phyloP scores from a whole-genome alignment of 1,140 invertebrate genomes.

The Arion vulgaris region DNA sequence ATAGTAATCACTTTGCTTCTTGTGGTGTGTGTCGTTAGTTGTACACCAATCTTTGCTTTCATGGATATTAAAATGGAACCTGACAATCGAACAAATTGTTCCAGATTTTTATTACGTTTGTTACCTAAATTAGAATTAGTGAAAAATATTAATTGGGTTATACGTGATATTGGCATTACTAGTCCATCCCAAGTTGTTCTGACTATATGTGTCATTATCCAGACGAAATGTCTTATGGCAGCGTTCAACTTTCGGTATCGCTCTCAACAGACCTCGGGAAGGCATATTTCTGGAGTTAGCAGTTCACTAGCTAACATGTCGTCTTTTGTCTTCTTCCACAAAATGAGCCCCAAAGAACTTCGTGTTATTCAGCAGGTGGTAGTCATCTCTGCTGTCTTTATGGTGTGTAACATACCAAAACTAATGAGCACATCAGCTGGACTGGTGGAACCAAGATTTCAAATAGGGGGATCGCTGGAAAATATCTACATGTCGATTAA shows the following conservation, averaged over 20 bases:
- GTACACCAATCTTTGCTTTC: not conserved
- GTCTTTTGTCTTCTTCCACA: not conserved
- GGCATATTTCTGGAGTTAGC: not conserved
- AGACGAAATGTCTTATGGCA: not conserved
- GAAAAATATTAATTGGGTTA: not conserved
- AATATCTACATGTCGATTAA: not conserved
- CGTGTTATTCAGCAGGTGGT: not conserved
- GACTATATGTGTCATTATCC: not conserved
- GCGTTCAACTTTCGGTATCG: not conserved
- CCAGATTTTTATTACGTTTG: not conserved
- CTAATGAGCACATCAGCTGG: not conserved
- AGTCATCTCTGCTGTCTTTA: not conserved
- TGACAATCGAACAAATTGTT: not conserved
- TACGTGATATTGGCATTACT: not conserved
- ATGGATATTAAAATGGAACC: not conserved
- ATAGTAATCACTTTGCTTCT: not conserved
- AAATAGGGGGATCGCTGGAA: not conserved
- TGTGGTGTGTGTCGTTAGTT: not conserved
- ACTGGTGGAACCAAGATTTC: not conserved
- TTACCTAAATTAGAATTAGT: not conserved
- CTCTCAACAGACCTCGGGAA: not conserved
- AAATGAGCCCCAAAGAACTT: not conserved
- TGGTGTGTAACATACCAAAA: not conserved
- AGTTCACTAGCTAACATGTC: not conserved
- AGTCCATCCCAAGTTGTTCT: not conserved